Base-by-base conservation (phyloP, 2,113 vertebrate genomes). In the Rutilus rutilus region DNA sequence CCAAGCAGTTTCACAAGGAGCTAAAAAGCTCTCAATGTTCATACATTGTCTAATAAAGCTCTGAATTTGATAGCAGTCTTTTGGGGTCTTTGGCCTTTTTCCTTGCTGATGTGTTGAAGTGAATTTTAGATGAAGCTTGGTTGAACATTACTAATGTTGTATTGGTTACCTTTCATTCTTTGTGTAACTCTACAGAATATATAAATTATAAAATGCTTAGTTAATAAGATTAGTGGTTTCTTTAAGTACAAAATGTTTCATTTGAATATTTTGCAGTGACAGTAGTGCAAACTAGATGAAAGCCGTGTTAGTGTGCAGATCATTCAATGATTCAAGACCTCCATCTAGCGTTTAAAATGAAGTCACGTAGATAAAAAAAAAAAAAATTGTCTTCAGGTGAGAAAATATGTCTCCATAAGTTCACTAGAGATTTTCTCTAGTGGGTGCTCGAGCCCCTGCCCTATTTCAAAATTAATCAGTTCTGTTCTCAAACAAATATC, bases 31-130 rank as follows among this genome's bases (percentile, higher is more conserved):
- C 9, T 78, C 10, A 4, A 19, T 84, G 17, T 36, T 57, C 6
- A 7, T 57, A 4, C 54, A 60, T 21, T 78, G 52, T 83, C 6
- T 42, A 87, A 73, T 83, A 90, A 88, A 90, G n/a, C 17, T 42
- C 11, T 73, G 45, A 33, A 67, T 52, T 75, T 85, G 45, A 64
- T 73, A 6, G 52, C 33, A 36, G 11, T 27, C 21, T 42, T 2
- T 23, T 45, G 17, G 2, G 50, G 73, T 57, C 12, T 59, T 60
- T 83, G 27, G 11, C 15, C 15, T 19, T 6, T 25, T 83, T 23
- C 2, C 7, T 11, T 33, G 2, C 12, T 12, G 1, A 54, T 78
- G 27, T 21, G 3, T 59, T n/a, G 7, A 23, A 25, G 59, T 25
- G 59, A 25, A 1, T 11, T 25, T 10, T 62, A 25, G 9, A 25